A percentile compares a stretch with the other conserved stretches of the same genome.
Evolutionary conservation across 2,888 invertebrate species (phyloP).

Genomic region (Parnassius mnemosyne): DNA sequence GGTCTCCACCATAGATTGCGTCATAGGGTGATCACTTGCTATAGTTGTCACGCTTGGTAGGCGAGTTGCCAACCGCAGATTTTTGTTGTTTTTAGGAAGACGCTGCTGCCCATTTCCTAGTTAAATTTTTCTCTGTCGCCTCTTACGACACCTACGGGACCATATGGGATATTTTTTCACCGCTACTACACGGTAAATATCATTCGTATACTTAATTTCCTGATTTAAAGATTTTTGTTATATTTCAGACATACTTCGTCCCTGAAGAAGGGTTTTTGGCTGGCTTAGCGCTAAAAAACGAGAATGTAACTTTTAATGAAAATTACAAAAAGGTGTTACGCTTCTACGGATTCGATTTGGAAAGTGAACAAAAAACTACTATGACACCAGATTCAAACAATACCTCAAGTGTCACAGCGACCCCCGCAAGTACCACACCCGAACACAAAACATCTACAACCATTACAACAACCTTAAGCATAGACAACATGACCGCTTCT

Average conservation of each 20-base stretch:
- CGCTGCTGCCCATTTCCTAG: no score
- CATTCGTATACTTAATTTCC: no score
- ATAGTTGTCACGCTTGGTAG: no score
- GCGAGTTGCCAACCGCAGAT: no score
- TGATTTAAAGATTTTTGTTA: neutral
- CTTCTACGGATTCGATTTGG: constrained; percentile 91
- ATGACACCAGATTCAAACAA: constrained; percentile 41
- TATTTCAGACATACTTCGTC: constrained; percentile 88
- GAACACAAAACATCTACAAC: constrained; percentile 30
- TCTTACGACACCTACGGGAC: no score
- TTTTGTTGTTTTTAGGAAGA: no score
- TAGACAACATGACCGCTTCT: constrained; percentile 31
- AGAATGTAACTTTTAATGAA: constrained; percentile 87
- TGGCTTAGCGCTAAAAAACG: constrained; percentile 88
- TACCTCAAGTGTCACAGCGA: constrained; percentile 35
- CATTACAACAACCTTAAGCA: constrained; percentile 37
- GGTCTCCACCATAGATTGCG: no score
- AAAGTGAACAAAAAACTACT: constrained; percentile 62
- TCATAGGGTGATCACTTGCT: no score
- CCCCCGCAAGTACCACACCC: constrained; percentile 29
- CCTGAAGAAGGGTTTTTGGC: constrained; percentile 91
- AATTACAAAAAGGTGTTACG: constrained; percentile 86
- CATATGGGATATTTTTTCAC: no score
- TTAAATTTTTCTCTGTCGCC: no score
- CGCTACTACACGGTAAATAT: no score